Percentiles rank a stretch among this genome's conserved stretches.
Conservation (phyloP, 1,140 invertebrate species). For the Drosophila pseudoobscura region DNA sequence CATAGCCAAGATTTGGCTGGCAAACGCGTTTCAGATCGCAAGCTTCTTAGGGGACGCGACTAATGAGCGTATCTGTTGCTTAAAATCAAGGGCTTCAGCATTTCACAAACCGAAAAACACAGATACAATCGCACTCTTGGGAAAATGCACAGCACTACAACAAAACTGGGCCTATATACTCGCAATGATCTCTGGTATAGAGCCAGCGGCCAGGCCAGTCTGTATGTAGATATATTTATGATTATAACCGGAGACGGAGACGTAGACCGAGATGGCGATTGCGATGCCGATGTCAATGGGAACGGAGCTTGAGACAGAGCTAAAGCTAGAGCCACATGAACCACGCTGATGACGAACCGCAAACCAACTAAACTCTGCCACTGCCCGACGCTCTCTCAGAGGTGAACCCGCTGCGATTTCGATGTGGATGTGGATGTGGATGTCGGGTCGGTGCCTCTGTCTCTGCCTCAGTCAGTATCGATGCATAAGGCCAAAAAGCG, state of each 20-base stretch:
- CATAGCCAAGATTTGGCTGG: conserved; percentile 2
- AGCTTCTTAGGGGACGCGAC: conserved; percentile 17
- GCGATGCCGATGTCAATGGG: conserved; percentile 6
- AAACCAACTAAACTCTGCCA: conserved; percentile 67
- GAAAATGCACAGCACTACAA: conserved; percentile 68
- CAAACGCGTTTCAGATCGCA: conserved; percentile 55
- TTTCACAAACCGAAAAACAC: conserved; percentile 61
- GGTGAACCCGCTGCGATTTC: conserved; percentile 4
- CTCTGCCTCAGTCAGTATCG: conserved; percentile 25
- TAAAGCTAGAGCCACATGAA: conserved; percentile 51
- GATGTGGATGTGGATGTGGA: too few species aligned
- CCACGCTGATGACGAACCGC: conserved; percentile 78
- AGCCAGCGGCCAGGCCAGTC: conserved; percentile 16
- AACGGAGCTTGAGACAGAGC: conserved; percentile 23
- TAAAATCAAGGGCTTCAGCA: conserved; percentile 73
- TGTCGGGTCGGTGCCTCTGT: conserved; percentile 11
- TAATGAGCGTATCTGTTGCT: conserved; percentile 70
- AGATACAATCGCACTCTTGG: conserved; percentile 61
- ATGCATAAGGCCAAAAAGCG: conserved; percentile 74
- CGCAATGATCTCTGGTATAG: too few species aligned
- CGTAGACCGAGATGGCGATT: conserved; percentile 22
- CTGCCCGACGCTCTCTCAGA: conserved; percentile 36
- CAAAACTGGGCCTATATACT: conserved; percentile 63
- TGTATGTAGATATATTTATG: conserved; percentile 78
- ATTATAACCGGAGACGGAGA: conserved; percentile 63